Percentiles rank a stretch among this genome's conserved stretches.
Evolutionary conservation across 92 coral and sea anemone genomes (phyloP).

Genomic region (Heteractis magnifica): DNA sequence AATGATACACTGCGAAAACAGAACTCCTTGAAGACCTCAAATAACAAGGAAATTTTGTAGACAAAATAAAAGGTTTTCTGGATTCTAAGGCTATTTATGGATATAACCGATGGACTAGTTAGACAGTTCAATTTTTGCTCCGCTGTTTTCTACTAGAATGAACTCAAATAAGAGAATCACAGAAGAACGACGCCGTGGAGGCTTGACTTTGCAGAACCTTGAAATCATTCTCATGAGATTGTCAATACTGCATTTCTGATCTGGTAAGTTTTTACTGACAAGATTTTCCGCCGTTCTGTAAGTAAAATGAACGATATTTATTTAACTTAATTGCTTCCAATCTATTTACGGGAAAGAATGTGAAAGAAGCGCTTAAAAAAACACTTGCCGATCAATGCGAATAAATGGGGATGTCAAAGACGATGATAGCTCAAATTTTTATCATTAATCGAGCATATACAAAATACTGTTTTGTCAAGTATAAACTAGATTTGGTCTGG

Average conservation of each 20-base stretch:
- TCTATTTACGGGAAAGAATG: no score
- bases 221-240: conserved; percentile 2
- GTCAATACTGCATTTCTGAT: conserved; percentile 3
- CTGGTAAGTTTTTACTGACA: conserved; percentile 5
- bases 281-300: no score
- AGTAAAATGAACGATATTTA: no score
- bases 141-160: background rate
- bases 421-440: no score
- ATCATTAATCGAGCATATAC: no score
- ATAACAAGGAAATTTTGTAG: conserved; percentile 1
- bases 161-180: conserved; percentile 2
- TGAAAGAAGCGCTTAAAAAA: no score
- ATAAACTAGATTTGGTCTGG: no score
- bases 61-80: background rate
- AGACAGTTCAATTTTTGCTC: conserved; percentile 2
- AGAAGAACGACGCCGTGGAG: conserved; percentile 8
- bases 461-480: no score
- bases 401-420: no score
- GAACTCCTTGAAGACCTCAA: background rate
- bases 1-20: background rate
- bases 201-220: background rate
- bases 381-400: no score
- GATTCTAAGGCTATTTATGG: background rate
- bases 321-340: no score
- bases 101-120: background rate